Evolutionary conservation across 1,140 invertebrate genomes (phyloP).

Genomic region (Neodiprion virginianus): DNA sequence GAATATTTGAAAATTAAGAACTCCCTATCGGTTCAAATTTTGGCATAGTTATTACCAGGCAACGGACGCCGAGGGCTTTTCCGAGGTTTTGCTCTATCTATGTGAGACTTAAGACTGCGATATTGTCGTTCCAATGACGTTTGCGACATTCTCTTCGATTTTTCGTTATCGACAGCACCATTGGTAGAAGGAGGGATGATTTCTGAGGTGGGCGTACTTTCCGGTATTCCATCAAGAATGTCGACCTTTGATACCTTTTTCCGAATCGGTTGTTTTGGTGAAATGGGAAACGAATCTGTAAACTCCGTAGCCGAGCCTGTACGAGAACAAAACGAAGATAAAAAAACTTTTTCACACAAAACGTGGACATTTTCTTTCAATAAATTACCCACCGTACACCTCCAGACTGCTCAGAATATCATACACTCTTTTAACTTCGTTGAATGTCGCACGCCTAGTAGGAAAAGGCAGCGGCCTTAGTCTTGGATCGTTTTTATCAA

Average conservation of each 20-base stretch:
- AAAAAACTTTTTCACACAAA: constrained; percentile 4
- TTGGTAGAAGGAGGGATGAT: constrained; percentile 12
- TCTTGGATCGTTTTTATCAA: constrained; percentile 71
- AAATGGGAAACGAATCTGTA: constrained; percentile 55
- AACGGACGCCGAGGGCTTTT: constrained; percentile 60
- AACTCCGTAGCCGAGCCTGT: constrained; percentile 64
- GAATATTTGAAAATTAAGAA: background rate
- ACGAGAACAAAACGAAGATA: constrained; percentile 29
- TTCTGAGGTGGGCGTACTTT: constrained; percentile 19
- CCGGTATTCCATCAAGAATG: constrained; percentile 31
- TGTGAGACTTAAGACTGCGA: constrained; percentile 37
- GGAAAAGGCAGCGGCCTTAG: constrained; percentile 82
- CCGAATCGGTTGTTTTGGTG: constrained; percentile 45
- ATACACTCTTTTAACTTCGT: constrained; percentile 80
- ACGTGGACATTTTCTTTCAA: constrained; percentile 12
- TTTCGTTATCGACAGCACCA: constrained; percentile 29
- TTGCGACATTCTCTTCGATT: constrained; percentile 29
- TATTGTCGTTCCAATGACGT: constrained; percentile 38
- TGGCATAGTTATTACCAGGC: constrained; percentile 46
- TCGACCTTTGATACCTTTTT: constrained; percentile 43
- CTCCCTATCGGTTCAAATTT: background rate
- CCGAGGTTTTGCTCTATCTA: constrained; percentile 64
- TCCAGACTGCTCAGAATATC: constrained; percentile 74
- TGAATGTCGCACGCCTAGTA: constrained; percentile 81
- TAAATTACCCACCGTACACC: constrained; percentile 70